Evolutionary conservation across 2,888 invertebrate species (phyloP).

Genomic region (Zaprionus lineosus): DNA sequence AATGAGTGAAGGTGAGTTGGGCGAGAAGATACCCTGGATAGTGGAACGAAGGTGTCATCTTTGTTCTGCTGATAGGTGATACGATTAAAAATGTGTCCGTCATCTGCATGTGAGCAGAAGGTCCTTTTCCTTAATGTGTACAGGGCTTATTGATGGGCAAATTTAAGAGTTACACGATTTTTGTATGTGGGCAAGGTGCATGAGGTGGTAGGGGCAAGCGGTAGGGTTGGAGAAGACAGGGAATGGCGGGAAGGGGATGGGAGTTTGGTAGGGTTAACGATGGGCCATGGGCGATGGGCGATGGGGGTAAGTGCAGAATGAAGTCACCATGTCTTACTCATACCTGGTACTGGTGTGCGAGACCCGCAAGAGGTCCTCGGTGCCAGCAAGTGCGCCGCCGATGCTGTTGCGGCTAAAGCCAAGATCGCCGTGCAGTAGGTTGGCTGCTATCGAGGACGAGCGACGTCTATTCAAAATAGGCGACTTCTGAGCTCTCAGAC

Average conservation of each 20-base stretch:
- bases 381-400: slow-evolving; percentile 13
- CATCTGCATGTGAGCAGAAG: no score
- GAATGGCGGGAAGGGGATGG: neutral
- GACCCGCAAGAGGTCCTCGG: slow-evolving; percentile 31
- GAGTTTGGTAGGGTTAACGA: neutral
- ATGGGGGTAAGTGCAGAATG: neutral
- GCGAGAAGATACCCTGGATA: no score
- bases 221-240: no score
- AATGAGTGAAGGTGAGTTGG: no score
- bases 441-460: slow-evolving; percentile 81
- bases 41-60: no score
- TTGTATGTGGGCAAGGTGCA: no score
- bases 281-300: neutral
- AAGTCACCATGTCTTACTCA: slow-evolving; percentile 32
- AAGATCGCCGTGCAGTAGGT: slow-evolving; percentile 76
- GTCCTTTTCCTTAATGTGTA: no score
- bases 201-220: no score
- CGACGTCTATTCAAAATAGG: slow-evolving; percentile 80
- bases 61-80: no score
- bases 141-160: no score
- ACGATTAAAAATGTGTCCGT: no score
- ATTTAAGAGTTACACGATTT: no score
- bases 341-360: slow-evolving; percentile 65
- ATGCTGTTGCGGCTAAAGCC: slow-evolving; percentile 49
- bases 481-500: slow-evolving; percentile 70